These are phyloP conservation scores for Phortica magna DNA, from an alignment of 2,888 invertebrate species.

Conservation along the genomic window DNA sequence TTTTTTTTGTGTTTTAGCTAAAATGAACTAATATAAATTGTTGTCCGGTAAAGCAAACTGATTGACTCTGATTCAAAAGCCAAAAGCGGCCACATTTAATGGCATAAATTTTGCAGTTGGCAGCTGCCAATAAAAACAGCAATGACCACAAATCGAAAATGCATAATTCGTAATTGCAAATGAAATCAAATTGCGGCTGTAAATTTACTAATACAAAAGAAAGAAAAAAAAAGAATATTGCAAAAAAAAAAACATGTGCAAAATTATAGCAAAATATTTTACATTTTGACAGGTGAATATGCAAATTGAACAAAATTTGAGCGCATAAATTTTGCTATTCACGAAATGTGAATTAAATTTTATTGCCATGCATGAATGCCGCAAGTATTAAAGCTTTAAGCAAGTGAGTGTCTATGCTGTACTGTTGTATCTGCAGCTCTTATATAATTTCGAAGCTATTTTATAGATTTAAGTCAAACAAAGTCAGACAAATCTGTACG, in stretches of 20 bases:
- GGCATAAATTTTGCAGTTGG: not conserved
- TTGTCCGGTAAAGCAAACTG: not conserved
- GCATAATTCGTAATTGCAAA: not conserved
- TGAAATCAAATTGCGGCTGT: not conserved
- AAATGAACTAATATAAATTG: too few relatives aligned
- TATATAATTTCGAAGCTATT: not conserved
- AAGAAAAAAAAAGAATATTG: not conserved
- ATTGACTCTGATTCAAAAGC: not conserved
- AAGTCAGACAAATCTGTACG: slow-evolving; percentile 62
- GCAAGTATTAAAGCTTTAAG: slow-evolving; percentile 11
- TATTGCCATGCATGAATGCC: not conserved
- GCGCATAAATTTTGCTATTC: not conserved
- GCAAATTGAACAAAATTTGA: not conserved
- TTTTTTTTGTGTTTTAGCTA: too few relatives aligned
- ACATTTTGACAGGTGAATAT: slow-evolving; percentile 8
- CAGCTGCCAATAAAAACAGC: not conserved
- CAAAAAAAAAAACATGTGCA: not conserved
- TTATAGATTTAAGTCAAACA: slow-evolving; percentile 52
- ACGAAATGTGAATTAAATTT: not conserved
- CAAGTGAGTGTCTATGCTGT: not conserved
- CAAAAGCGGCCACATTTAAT: not conserved
- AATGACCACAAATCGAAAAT: not conserved
- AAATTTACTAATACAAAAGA: not conserved
- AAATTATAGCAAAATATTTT: not conserved
- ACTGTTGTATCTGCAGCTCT: not conserved